Evolutionary conservation across 2,888 invertebrate species (phyloP).

Genomic region (Pterostichus madidus): DNA sequence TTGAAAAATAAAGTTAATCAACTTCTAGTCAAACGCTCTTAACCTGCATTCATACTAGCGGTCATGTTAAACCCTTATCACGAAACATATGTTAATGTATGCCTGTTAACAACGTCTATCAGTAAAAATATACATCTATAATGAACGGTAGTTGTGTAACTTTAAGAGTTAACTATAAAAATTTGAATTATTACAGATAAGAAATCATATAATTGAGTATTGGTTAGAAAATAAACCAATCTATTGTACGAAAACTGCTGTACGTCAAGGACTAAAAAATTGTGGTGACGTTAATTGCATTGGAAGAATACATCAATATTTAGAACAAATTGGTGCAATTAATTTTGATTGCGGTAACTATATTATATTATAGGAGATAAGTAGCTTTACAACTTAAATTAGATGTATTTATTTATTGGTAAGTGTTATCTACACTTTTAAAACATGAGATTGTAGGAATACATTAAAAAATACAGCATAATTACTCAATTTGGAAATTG

Average conservation of each 20-base stretch:
- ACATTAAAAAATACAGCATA: constrained; percentile 30
- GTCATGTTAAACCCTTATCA: too few species aligned
- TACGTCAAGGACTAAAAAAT: constrained; percentile 80
- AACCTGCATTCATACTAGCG: too few species aligned
- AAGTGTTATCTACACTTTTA: constrained; percentile 36
- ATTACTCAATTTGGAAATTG: constrained; percentile 31
- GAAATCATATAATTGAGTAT: constrained; percentile 80
- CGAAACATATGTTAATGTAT: too few species aligned
- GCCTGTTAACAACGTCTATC: too few species aligned
- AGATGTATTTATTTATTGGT: constrained; percentile 41
- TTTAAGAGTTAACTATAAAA: too few species aligned
- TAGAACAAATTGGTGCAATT: constrained; percentile 82
- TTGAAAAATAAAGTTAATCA: too few species aligned
- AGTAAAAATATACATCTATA: too few species aligned
- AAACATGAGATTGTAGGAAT: not conserved
- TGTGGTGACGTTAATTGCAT: constrained; percentile 83
- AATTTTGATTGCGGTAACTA: constrained; percentile 82
- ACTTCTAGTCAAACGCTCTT: too few species aligned
- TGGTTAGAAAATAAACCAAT: constrained; percentile 79
- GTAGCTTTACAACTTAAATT: too few species aligned
- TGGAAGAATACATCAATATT: constrained; percentile 80
- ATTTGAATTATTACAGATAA: constrained; percentile 75
- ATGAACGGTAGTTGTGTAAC: too few species aligned
- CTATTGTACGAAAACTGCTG: constrained; percentile 81
- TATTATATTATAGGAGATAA: not conserved